Conservation (phyloP, 1,140 invertebrate genomes). For the Drosophila ogumai region DNA sequence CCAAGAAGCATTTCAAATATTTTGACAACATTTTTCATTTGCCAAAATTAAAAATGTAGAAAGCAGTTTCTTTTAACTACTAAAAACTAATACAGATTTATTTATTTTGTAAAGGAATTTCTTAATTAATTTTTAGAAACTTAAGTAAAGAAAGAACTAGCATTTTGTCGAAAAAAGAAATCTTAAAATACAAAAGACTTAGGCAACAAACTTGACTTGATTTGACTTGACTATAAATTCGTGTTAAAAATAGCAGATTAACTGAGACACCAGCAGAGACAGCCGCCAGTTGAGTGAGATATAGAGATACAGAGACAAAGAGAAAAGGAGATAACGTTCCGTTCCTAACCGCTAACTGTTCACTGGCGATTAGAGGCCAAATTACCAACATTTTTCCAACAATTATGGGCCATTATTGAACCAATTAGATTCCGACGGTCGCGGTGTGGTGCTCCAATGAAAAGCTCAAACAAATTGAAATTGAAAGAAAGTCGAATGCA, state of each 20-base stretch:
- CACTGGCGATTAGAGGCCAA: conserved; percentile 66
- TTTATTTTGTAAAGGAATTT: not conserved
- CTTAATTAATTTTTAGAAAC: not conserved
- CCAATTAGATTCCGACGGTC: conserved; percentile 30
- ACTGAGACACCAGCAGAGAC: not conserved
- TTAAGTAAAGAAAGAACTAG: no score
- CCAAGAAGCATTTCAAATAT: no score
- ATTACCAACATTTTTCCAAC: conserved; percentile 65
- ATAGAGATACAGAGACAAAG: not conserved
- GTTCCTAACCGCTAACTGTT: conserved; percentile 55
- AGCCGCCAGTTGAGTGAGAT: not conserved
- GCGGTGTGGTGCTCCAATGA: conserved; percentile 13
- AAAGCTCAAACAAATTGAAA: conserved; percentile 54
- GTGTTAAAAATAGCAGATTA: not conserved
- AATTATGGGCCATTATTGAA: conserved; percentile 73
- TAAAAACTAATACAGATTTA: no score
- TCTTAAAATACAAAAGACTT: conserved; percentile 66
- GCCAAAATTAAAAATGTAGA: no score
- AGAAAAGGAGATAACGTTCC: conserved; percentile 13
- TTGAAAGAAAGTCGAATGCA: conserved; percentile 63
- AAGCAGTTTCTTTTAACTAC: no score
- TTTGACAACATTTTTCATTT: no score
- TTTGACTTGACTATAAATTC: not conserved
- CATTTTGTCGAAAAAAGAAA: not conserved
- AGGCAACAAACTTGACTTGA: conserved; percentile 72